These are phyloP conservation scores for Lepidothrix coronata DNA, from an alignment of 2,113 vertebrate species.

Conservation along the genomic window DNA sequence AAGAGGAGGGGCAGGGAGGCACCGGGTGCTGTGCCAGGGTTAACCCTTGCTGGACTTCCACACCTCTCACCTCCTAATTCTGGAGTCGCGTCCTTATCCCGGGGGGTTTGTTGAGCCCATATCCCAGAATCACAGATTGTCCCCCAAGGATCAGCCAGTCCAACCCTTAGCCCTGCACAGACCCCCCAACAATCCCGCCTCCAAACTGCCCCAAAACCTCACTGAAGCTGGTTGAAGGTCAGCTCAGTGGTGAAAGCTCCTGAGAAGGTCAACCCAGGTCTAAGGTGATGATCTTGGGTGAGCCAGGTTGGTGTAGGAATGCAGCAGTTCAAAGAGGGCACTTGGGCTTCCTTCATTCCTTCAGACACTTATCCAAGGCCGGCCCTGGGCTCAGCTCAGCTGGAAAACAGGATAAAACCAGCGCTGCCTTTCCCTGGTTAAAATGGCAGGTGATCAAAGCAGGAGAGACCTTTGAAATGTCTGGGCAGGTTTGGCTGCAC, in stretches of 20 bases:
- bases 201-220: not conserved
- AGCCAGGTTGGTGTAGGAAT: not conserved
- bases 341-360: not conserved
- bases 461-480: not conserved
- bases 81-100: accelerated
- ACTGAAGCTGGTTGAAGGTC: not conserved
- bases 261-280: not conserved
- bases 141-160: not conserved
- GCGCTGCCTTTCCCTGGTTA: not conserved
- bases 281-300: not conserved
- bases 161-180: not conserved
- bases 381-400: not conserved
- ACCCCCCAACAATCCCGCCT: not conserved
- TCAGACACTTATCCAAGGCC: not conserved
- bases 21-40: not conserved
- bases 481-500: not conserved
- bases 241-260: not conserved
- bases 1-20: not conserved
- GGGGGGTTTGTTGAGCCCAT: not conserved
- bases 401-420: not conserved
- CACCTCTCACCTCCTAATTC: accelerated
- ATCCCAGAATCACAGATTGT: not conserved
- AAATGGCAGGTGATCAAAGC: not conserved
- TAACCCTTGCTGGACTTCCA: not conserved
- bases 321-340: not conserved